phyloP scores from a whole-genome alignment of 2,113 vertebrate genomes.

The chimpanzee (Pan troglodytes) region DNA sequence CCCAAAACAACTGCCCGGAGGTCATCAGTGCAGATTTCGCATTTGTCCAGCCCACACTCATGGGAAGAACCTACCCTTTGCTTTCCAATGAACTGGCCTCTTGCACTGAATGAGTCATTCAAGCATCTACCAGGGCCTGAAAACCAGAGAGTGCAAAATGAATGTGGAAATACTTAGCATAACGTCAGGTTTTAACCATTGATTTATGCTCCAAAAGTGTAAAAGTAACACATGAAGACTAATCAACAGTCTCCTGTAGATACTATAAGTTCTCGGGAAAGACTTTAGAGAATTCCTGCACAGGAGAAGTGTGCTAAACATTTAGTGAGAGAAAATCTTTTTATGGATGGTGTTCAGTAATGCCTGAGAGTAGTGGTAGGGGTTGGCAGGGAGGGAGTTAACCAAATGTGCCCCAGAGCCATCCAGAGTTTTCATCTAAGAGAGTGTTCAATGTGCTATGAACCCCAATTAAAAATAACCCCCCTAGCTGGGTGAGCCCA shows the following conservation, averaged over 20 bases:
- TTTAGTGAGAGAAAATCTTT: not conserved
- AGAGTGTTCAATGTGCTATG: slow-evolving; percentile 65
- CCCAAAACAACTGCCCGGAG: not conserved
- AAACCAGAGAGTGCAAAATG: not conserved
- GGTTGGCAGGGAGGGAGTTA: slow-evolving; percentile 64
- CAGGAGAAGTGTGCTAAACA: not conserved
- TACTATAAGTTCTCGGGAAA: not conserved
- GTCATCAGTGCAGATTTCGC: not conserved
- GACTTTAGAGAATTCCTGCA: not conserved
- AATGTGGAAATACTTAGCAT: not conserved
- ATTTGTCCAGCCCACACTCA: not conserved
- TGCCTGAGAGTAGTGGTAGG: not conserved
- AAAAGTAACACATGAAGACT: not conserved
- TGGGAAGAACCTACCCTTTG: not conserved
- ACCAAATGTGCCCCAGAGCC: slow-evolving; percentile 29
- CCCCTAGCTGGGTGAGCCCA: slow-evolving; percentile 45
- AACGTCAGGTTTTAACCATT: not conserved
- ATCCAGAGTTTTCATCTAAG: slow-evolving; percentile 62
- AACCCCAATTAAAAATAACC: slow-evolving; percentile 79
- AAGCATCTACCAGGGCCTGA: not conserved
- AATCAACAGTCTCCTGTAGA: not conserved
- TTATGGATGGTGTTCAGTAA: not conserved
- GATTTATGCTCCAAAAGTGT: not conserved
- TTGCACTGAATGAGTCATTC: not conserved
- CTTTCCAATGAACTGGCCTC: not conserved